Evolutionary conservation across 2,113 vertebrate species (phyloP), one percentile per base, ranked within the genome.

Genomic region (Halcyon senegalensis): DNA sequence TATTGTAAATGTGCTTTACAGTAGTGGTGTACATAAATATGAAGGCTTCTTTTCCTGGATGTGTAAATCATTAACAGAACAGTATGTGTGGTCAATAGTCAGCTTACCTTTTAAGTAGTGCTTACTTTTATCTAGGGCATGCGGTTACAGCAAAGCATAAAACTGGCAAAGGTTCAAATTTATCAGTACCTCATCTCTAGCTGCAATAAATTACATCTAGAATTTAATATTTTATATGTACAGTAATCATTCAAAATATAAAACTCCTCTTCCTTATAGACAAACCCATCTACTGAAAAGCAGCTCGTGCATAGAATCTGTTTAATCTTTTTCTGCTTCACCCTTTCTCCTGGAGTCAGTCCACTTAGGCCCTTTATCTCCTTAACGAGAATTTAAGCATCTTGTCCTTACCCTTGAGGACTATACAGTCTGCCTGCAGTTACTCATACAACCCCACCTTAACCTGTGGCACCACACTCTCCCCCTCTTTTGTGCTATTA

Each of bases 21-120:
- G 15, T 16, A 33, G 17, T 56, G 30, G 16, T 31, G 16, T 56
- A 25, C 28, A 5, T 84, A 35, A 66, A 62, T 55, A 44, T 64
- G 27, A 64, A 39, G 21, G 6, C 33, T 93, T 87, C 17, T 46
- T 91, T 66, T 72, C 48, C 69, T 69, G 53, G 58, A 27, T 75
- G 5, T 78, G 83, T 96, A 92, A 89, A 92, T 94, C 35, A 90
- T 93, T 95, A 89, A 89, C 83, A 46, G 28, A 95, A 33, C 35
- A 25, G 3, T 87, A 48, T 48, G 21, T 62, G 18, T 78, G 48
- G 35, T 77, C 73, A 67, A 31, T 15, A 89, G 58, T 44, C 35
- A 84, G 62, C 16, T 91, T 87, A 56, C 2, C 1, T 27, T 93
- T 78, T 56, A 73, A 84, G 63, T 33, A 59, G 17, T 60, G 27